Evolutionary conservation across 2,113 vertebrate genomes (phyloP).

Genomic region (Larimichthys crocea): DNA sequence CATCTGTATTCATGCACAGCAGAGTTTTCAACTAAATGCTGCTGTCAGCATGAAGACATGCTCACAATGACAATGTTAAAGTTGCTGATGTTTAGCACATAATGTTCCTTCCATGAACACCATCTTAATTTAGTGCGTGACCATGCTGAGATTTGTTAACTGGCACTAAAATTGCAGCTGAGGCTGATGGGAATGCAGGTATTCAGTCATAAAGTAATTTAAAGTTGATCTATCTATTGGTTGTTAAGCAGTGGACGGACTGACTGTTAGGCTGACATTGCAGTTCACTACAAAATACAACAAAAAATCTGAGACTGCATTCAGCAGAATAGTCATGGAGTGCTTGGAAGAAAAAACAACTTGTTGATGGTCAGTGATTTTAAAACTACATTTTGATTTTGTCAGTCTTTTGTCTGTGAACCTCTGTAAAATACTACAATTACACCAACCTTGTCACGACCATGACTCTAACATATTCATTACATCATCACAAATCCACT

Average conservation of each 20-base stretch:
- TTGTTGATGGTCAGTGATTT: too few relatives aligned
- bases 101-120: not conserved
- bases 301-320: too few relatives aligned
- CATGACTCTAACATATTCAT: not conserved
- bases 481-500: not conserved
- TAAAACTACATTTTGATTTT: too few relatives aligned
- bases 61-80: not conserved
- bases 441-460: not conserved
- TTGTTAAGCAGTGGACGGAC: too few relatives aligned
- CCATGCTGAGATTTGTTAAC: too few relatives aligned
- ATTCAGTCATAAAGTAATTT: not conserved
- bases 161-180: not conserved
- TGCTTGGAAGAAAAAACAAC: too few relatives aligned
- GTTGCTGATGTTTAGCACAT: not conserved
- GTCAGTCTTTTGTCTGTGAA: too few relatives aligned
- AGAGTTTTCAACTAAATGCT: not conserved
- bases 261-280: too few relatives aligned
- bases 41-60: not conserved
- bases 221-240: too few relatives aligned
- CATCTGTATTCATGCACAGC: not conserved
- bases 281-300: too few relatives aligned
- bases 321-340: too few relatives aligned
- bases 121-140: not conserved
- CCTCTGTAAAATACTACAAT: too few relatives aligned
- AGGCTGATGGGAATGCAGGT: not conserved